Evolutionary conservation across 1,140 invertebrate species (phyloP), one percentile per base, ranked within the genome.

Genomic region (Drosophila trapezifrons): DNA sequence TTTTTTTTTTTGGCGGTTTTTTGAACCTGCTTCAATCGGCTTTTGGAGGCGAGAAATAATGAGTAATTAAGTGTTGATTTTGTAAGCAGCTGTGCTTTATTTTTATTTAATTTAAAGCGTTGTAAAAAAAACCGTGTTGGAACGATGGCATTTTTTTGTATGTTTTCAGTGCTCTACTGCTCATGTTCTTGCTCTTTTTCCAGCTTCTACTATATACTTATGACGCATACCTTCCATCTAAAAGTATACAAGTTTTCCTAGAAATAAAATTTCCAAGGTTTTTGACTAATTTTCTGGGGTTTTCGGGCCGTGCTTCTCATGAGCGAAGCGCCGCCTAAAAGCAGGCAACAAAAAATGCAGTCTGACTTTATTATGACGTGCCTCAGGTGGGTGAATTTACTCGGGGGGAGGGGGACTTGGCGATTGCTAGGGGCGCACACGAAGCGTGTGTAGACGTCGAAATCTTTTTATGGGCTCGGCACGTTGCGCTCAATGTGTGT

Each of bases 391-490:
- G 46, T 8, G n/a, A 40, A 37, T n/a, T 20, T 20, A 2, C 6
- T 20, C 22, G 29, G 49, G 27, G 17, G 15, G 37, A 7, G 37
- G 43, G 43, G 32, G 22, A 29, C 15, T 49, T 43, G 37, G 47
- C 42, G 22, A 37, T 17, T 46, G 32, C 58, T 32, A 62, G 57
- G 64, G 56, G 35, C 22, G 38, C 42, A 57, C 40, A 56, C 42
- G 45, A 40, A 17, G 38, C 58, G 37, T 51, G 51, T 43, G 60
- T 40, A 37, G 25, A 55, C 45, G 40, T 67, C 46, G 63, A 66
- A 64, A 71, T 76, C 47, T 62, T 80, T 89, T 87, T 89, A 89
- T 89, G 84, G 84, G 80, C 77, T 80, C 77, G 84, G 84, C 84
- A 78, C 84, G 77, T 84, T 84, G 72, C 55, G 43, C 47, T 59